Evolutionary conservation across 1,140 invertebrate genomes (phyloP), one percentile per base, ranked within the genome.

Genomic region (Drosophila suzukii): DNA sequence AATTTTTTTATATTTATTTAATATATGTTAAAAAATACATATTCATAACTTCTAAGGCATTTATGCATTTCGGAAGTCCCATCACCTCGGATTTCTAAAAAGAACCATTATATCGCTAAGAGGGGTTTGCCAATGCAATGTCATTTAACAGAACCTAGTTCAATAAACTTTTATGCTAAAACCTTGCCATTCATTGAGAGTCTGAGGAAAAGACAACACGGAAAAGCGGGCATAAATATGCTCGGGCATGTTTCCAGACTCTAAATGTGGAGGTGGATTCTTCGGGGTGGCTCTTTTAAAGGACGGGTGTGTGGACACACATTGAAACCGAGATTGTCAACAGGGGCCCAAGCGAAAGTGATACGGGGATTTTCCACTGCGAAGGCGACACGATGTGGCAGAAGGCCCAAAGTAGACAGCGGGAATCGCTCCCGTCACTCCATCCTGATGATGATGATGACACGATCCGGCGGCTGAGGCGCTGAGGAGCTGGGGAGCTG

Each of bases 81-180:
- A 30, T 68, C 44, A 36, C 60, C 60, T 53, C 20, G 36, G 36
- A 66, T 15, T 60, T 59, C 6, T 11, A n/a, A 12, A 17, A 66
- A 32, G 44, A 13, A 20, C 17, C 60, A 34, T 43, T 41, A 17
- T 59, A 51, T 56, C 27, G 15, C 36, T 15, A 15, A 3, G 24
- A 3, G 32, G 15, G 17, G n/a, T 20, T 67, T 68, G 32, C 15
- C 38, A 44, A 51, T 57, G 49, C 39, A 44, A 55, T 56, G 38
- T 49, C 49, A 62, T 84, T 51, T 44, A 61, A 66, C 74, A 63
- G 74, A 46, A 56, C 51, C 80, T 89, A 75, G 84, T 88, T 88
- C 84, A 88, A 88, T 89, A 88, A 88, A 88, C 84, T 84, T 88
- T 88, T 88, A 88, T 89, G 84, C 83, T 89, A 83, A 86, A 88